These are phyloP conservation scores for Anhinga rufa DNA, from an alignment of 2,113 vertebrate species.

Conservation along the genomic window DNA sequence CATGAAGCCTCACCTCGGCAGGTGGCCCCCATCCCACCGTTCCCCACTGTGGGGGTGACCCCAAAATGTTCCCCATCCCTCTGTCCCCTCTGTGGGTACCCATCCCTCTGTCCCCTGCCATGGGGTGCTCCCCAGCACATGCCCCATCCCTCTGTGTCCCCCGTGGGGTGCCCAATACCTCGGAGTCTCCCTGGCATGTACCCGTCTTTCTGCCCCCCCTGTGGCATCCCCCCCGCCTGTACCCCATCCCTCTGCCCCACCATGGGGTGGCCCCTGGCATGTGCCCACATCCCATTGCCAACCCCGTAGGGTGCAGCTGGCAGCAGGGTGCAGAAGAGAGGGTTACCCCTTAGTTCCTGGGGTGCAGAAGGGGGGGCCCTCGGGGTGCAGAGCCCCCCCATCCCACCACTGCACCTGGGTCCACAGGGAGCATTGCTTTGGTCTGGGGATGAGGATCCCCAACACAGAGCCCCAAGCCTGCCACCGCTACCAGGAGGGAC, in stretches of 20 bases:
- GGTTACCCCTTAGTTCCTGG: not conserved
- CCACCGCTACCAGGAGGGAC: not conserved
- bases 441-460: not conserved
- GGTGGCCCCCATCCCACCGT: not conserved
- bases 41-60: not conserved
- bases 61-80: no score
- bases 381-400: not conserved
- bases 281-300: not conserved
- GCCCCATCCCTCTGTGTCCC: not conserved
- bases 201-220: no score
- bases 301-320: not conserved
- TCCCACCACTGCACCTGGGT: rapidly evolving
- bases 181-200: not conserved
- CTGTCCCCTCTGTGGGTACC: not conserved
- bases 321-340: not conserved
- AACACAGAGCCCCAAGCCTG: not conserved
- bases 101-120: not conserved
- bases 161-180: not conserved
- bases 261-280: not conserved
- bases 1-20: not conserved
- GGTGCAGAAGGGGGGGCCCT: not conserved
- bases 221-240: not conserved
- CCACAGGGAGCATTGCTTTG: not conserved
- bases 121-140: no score
- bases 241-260: no score